Evolutionary conservation across 2,888 invertebrate genomes (phyloP).

Genomic region (Chironomus riparius): DNA sequence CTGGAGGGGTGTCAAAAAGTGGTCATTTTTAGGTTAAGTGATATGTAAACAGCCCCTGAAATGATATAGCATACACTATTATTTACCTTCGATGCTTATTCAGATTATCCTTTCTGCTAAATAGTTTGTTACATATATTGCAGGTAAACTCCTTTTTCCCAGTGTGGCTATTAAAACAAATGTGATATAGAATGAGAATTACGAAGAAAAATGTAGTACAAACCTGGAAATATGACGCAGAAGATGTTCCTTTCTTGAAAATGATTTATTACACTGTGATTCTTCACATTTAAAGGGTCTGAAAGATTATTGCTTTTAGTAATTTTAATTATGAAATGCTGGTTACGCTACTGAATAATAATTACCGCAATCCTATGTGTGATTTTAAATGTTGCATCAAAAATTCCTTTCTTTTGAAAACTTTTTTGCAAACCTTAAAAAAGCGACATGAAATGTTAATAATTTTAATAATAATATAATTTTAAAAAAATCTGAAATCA

Average conservation of each 20-base stretch:
- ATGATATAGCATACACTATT: too few relatives aligned
- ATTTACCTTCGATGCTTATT: constrained; percentile 38
- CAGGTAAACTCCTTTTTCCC: constrained; percentile 58
- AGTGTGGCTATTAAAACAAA: constrained; percentile 45
- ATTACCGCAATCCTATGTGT: constrained; percentile 45
- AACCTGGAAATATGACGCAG: constrained; percentile 51
- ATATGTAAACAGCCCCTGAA: too few relatives aligned
- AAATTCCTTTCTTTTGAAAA: constrained; percentile 60
- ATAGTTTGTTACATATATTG: constrained; percentile 50
- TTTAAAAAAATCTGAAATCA: too few relatives aligned
- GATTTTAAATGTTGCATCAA: constrained; percentile 58
- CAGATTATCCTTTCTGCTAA: constrained; percentile 43
- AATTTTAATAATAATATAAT: too few relatives aligned
- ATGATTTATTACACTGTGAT: constrained; percentile 51
- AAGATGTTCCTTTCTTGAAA: constrained; percentile 60
- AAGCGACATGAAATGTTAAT: too few relatives aligned
- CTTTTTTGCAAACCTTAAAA: constrained; percentile 46
- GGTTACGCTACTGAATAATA: too few relatives aligned
- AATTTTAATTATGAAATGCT: too few relatives aligned
- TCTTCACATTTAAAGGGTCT: constrained; percentile 57
- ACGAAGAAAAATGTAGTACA: too few relatives aligned
- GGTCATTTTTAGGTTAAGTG: too few relatives aligned
- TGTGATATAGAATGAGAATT: too few relatives aligned
- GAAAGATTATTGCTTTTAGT: too few relatives aligned
- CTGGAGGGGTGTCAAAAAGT: too few relatives aligned